Conservation (phyloP, 2,113 vertebrate genomes). For the Istiophorus platypterus region DNA sequence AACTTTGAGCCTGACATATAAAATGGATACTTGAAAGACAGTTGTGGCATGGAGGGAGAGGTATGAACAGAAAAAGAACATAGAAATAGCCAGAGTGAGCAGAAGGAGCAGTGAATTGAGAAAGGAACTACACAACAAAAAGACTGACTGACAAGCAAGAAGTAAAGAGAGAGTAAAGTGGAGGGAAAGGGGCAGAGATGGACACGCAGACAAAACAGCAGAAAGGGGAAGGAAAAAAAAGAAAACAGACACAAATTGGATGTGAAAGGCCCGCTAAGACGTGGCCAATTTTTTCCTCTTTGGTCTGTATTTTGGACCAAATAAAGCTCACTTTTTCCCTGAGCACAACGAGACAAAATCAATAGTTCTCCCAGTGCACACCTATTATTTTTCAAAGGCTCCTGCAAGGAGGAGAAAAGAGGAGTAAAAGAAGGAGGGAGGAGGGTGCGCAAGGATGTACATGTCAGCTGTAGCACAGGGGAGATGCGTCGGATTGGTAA, state of each 20-base stretch:
- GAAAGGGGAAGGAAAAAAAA: constrained; percentile 36
- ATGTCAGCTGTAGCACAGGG: constrained; percentile 2
- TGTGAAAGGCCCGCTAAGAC: constrained; percentile 69
- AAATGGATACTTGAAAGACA: constrained; percentile 4
- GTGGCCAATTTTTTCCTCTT: constrained; percentile 56
- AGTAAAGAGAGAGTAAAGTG: constrained; percentile 25
- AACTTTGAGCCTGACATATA: not conserved
- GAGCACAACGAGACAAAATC: constrained; percentile 70
- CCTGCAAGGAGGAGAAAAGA: constrained; percentile 38
- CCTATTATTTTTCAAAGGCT: constrained; percentile 78
- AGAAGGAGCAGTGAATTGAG: not conserved
- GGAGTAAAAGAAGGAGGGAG: not conserved
- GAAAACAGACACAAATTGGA: constrained; percentile 62
- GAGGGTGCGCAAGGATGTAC: not conserved
- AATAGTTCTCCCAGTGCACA: constrained; percentile 70
- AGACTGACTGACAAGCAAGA: constrained; percentile 24
- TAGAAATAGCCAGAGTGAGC: constrained; percentile 4
- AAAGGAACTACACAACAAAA: constrained; percentile 39
- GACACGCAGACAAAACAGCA: constrained; percentile 45
- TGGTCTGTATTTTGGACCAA: constrained; percentile 73
- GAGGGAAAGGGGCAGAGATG: constrained; percentile 29
- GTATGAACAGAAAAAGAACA: constrained; percentile 1
- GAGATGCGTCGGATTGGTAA: constrained; percentile 4
- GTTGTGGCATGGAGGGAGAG: constrained; percentile 13
- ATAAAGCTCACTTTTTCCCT: constrained; percentile 70